phyloP scores from a whole-genome alignment of 2,113 vertebrate genomes.

The Python bivittatus region DNA sequence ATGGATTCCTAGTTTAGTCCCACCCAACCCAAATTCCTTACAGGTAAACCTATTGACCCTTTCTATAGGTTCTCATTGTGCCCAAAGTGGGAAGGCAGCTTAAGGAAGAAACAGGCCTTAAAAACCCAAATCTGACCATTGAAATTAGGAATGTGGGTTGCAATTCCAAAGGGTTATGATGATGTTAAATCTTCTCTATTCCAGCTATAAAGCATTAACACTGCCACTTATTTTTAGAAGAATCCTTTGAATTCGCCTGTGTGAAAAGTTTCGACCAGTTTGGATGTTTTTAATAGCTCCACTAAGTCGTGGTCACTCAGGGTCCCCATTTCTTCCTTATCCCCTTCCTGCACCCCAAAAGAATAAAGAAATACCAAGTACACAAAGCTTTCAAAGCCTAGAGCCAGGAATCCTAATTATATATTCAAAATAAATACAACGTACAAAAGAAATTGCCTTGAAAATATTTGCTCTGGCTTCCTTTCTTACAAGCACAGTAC shows the following conservation, averaged over 20 bases:
- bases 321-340: not conserved
- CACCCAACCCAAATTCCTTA: not conserved
- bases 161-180: not conserved
- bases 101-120: not conserved
- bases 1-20: not conserved
- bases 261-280: not conserved
- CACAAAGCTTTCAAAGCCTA: not conserved
- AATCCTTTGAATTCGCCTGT: not conserved
- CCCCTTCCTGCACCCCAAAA: not conserved
- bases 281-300: not conserved
- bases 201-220: not conserved
- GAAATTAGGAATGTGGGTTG: not conserved
- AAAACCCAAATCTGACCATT: not conserved
- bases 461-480: not conserved
- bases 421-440: not conserved
- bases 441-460: no score
- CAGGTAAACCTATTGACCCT: not conserved
- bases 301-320: not conserved
- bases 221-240: constrained; percentile 15
- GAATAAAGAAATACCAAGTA: not conserved
- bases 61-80: not conserved
- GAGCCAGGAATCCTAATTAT: not conserved
- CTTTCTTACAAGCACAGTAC: not conserved
- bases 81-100: not conserved
- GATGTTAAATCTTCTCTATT: not conserved